Conservation (phyloP, 2,113 vertebrate species). For the Entelurus aequoreus region DNA sequence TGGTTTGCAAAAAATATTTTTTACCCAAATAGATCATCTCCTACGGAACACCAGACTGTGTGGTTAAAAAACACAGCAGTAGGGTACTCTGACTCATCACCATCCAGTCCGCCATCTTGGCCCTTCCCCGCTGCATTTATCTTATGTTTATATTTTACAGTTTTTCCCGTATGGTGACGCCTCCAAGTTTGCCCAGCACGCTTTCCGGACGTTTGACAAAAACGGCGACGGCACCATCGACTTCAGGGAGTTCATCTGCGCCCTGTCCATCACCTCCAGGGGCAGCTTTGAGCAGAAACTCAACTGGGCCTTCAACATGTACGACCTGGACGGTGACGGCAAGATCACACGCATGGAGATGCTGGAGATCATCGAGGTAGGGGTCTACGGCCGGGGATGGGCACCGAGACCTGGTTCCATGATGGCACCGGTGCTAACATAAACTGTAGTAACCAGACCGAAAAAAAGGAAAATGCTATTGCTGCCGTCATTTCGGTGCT, state of each 20-base stretch:
- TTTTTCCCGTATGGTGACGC: constrained; percentile 96
- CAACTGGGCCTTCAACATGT: constrained; percentile 99
- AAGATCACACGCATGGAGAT: constrained; percentile 96
- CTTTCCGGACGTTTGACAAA: constrained; percentile 97
- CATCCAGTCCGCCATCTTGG: neutral
- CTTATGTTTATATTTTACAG: constrained; percentile 51
- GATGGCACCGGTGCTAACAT: no score
- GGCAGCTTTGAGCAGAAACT: constrained; percentile 98
- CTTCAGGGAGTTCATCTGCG: constrained; percentile 98
- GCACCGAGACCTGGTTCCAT: no score
- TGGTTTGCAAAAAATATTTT: no score
- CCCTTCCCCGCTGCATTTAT: neutral
- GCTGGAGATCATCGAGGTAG: constrained; percentile 87
- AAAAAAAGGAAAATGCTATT: no score
- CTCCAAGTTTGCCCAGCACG: constrained; percentile 96
- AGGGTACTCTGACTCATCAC: constrained; percentile 14
- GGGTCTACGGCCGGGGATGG: constrained; percentile 1
- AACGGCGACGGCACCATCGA: constrained; percentile 96
- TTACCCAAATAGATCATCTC: no score
- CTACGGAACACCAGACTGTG: no score
- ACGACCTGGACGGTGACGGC: constrained; percentile 91
- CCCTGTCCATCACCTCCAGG: constrained; percentile 92
- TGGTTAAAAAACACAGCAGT: neutral
- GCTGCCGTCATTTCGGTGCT: no score
- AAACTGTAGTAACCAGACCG: no score